Evolutionary conservation across 2,113 vertebrate genomes (phyloP).

Genomic region (Leptodactylus fuscus): DNA sequence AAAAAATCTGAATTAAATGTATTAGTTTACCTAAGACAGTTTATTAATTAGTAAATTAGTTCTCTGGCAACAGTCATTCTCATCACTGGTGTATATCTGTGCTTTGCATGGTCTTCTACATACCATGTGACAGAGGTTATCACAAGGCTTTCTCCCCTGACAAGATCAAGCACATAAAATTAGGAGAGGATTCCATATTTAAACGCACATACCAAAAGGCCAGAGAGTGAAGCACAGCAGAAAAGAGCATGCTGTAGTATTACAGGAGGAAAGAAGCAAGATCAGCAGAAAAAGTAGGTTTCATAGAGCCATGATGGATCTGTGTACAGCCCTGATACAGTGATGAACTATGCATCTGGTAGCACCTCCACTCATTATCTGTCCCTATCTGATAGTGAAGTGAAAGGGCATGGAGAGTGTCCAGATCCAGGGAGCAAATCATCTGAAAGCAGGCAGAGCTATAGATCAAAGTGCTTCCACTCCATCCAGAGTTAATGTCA

Average conservation of each 20-base stretch:
- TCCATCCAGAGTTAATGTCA: constrained; percentile 77
- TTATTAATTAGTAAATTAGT: neutral
- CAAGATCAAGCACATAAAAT: constrained; percentile 5
- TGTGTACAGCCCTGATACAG: constrained; percentile 69
- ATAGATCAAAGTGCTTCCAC: constrained; percentile 90
- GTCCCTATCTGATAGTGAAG: constrained; percentile 82
- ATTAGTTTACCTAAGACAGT: too few relatives aligned
- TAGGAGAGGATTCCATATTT: constrained; percentile 5
- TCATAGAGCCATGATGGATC: constrained; percentile 67
- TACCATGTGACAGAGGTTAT: constrained; percentile 26
- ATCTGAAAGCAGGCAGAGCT: constrained; percentile 83
- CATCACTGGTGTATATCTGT: neutral
- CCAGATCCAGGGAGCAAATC: constrained; percentile 89
- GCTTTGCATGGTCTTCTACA: neutral
- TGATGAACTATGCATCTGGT: constrained; percentile 82
- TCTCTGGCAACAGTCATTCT: neutral
- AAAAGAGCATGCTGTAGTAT: constrained; percentile 54
- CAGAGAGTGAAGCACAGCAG: neutral
- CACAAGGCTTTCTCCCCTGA: neutral
- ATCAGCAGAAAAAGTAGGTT: constrained; percentile 62
- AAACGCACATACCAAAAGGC: neutral
- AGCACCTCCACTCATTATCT: constrained; percentile 75
- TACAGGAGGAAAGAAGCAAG: constrained; percentile 61
- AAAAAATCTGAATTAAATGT: too few relatives aligned
- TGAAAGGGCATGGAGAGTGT: constrained; percentile 88